Conservation (phyloP, 2,888 invertebrate genomes). For the Noctua comes region DNA sequence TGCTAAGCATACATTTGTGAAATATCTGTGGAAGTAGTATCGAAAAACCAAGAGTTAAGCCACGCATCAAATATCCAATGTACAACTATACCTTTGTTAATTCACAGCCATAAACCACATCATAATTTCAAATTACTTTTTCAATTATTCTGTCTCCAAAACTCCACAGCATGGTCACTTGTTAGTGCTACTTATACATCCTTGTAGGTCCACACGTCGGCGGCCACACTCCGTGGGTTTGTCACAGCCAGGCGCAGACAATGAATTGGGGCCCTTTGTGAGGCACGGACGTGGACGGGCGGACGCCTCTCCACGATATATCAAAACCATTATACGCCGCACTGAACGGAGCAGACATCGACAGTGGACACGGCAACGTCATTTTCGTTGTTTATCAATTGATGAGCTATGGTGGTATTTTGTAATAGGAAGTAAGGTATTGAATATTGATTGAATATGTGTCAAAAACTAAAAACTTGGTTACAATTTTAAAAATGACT, state of each 20-base stretch:
- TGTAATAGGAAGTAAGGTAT: neutral
- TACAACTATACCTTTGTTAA: neutral
- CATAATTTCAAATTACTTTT: neutral
- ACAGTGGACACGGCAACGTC: slow-evolving; percentile 14
- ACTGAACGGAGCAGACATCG: slow-evolving; percentile 33
- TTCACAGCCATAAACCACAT: neutral
- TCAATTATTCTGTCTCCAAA: neutral
- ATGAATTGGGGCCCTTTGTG: slow-evolving; percentile 64
- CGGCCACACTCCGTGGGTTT: slow-evolving; percentile 52
- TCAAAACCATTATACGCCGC: slow-evolving; percentile 60
- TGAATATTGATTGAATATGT: neutral
- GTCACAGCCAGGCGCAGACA: slow-evolving; percentile 64
- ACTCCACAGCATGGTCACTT: slow-evolving; percentile 22
- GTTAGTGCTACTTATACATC: slow-evolving; percentile 42
- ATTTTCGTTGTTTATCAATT: slow-evolving; percentile 29
- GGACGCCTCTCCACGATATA: slow-evolving; percentile 60
- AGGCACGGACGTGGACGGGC: slow-evolving; percentile 27
- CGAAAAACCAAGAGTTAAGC: no score
- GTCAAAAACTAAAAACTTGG: neutral
- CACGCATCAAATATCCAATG: neutral
- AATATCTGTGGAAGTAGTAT: neutral
- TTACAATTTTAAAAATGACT: neutral
- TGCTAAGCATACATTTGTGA: no score
- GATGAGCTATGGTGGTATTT: neutral
- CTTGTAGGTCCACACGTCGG: slow-evolving; percentile 24